Evolutionary conservation across 2,113 vertebrate species (phyloP).

Genomic region (Propithecus coquereli): DNA sequence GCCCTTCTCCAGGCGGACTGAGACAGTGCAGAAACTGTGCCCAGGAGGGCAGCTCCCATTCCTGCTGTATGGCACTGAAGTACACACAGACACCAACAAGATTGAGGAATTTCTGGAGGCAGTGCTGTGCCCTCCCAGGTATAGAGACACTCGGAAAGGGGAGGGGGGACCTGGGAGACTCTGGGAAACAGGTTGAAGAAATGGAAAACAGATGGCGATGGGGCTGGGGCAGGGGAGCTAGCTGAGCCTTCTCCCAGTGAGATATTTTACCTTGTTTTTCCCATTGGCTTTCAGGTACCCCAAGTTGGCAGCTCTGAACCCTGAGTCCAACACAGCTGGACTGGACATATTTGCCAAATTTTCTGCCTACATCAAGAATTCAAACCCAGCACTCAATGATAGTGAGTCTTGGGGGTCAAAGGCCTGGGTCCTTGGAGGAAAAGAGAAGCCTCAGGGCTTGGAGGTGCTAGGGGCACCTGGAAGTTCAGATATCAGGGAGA

Average conservation of each 20-base stretch:
- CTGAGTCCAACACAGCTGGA: conserved; percentile 93
- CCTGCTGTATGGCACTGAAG: conserved; percentile 88
- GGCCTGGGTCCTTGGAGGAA: background rate
- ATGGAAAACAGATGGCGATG: background rate
- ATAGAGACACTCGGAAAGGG: conserved; percentile 26
- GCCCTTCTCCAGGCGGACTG: conserved; percentile 85
- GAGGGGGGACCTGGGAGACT: background rate
- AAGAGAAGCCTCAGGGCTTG: background rate
- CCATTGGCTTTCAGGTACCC: conserved; percentile 83
- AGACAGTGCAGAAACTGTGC: conserved; percentile 90
- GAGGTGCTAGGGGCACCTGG: background rate
- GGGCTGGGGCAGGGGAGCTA: background rate
- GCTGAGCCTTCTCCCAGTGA: background rate
- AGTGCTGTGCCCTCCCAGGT: conserved; percentile 90
- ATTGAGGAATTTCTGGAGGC: conserved; percentile 95
- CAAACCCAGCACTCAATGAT: conserved; percentile 88
- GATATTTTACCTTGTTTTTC: background rate
- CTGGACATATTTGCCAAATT: conserved; percentile 94
- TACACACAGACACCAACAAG: conserved; percentile 95
- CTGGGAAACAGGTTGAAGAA: background rate
- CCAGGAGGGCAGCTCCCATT: conserved; percentile 93
- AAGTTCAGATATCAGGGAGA: background rate
- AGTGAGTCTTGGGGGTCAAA: conserved; percentile 81
- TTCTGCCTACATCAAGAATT: conserved; percentile 94
- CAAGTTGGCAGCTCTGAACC: conserved; percentile 89